Percentiles rank a stretch among this genome's conserved stretches.
Conservation (phyloP, 2,888 invertebrate species). For the Phyto melanocephala region DNA sequence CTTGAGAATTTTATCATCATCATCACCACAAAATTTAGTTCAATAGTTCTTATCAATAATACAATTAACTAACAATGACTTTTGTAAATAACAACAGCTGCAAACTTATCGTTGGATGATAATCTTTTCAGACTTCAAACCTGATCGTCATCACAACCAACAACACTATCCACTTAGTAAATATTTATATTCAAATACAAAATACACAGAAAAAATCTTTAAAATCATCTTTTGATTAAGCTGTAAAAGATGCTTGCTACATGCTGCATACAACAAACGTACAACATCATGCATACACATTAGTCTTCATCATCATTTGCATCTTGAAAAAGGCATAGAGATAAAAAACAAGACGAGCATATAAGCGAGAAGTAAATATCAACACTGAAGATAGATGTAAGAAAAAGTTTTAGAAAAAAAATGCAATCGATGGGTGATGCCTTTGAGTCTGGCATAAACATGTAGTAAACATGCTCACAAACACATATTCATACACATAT, state of each 20-base stretch:
- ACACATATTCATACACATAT: constrained; percentile 1
- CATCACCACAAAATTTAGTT: not conserved
- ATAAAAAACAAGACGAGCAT: not conserved
- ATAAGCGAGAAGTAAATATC: not conserved
- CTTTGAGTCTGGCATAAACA: constrained; percentile 54
- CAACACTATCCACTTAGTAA: constrained; percentile 21
- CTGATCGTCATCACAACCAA: not conserved
- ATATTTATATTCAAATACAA: not conserved
- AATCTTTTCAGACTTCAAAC: constrained; percentile 22
- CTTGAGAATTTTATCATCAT: no score
- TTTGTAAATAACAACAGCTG: not conserved
- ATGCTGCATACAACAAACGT: constrained; percentile 20
- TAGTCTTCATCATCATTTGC: constrained; percentile 51
- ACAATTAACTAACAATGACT: not conserved
- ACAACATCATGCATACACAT: constrained; percentile 35
- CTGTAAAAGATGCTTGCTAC: constrained; percentile 55
- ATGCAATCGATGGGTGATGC: constrained; percentile 47
- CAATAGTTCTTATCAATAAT: not conserved
- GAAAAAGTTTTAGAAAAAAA: constrained; percentile 7
- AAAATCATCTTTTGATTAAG: constrained; percentile 56
- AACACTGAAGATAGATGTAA: constrained; percentile 8
- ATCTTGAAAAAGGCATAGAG: not conserved
- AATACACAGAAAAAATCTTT: not conserved
- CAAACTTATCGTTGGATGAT: constrained; percentile 16
- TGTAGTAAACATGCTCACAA: constrained; percentile 21